These are phyloP conservation scores for Mythimna albipuncta DNA, from an alignment of 2,888 invertebrate genomes.

Conservation along the genomic window DNA sequence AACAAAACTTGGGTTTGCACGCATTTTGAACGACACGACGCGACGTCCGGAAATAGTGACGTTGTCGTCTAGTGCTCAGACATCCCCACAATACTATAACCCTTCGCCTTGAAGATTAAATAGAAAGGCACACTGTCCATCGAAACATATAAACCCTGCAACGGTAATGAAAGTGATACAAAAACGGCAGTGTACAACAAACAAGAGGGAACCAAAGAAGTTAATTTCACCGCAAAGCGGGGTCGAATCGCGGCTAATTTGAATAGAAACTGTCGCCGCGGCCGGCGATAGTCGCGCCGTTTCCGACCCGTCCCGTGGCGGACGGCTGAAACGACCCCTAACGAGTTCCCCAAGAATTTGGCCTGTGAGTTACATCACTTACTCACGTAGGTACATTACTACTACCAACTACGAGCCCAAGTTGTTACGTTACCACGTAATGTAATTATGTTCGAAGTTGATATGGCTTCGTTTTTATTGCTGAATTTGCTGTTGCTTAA, in stretches of 20 bases:
- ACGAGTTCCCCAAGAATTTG: slow-evolving; percentile 80
- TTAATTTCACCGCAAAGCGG: slow-evolving; percentile 61
- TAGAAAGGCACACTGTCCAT: slow-evolving; percentile 44
- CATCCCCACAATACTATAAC: slow-evolving; percentile 48
- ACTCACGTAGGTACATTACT: slow-evolving; percentile 73
- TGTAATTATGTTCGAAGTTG: slow-evolving; percentile 33
- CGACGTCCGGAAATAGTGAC: slow-evolving; percentile 78
- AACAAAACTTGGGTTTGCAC: slow-evolving; percentile 71
- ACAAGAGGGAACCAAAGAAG: slow-evolving; percentile 34
- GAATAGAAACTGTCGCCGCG: slow-evolving; percentile 84
- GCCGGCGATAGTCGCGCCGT: slow-evolving; percentile 77
- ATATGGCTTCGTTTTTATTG: slow-evolving; percentile 1
- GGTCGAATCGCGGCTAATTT: slow-evolving; percentile 77
- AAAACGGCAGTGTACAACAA: slow-evolving; percentile 64
- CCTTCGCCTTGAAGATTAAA: slow-evolving; percentile 27
- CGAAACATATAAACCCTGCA: slow-evolving; percentile 14
- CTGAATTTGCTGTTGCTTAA: no score
- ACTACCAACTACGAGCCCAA: slow-evolving; percentile 44
- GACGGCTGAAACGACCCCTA: slow-evolving; percentile 74
- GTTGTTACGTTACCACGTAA: slow-evolving; percentile 41
- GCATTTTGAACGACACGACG: slow-evolving; percentile 69
- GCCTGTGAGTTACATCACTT: slow-evolving; percentile 76
- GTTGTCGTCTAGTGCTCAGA: slow-evolving; percentile 76
- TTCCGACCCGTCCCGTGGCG: slow-evolving; percentile 81
- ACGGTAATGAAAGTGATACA: background rate